phyloP scores from a whole-genome alignment of 2,797 vertebrate genomes.

The Clarias fuscus region DNA sequence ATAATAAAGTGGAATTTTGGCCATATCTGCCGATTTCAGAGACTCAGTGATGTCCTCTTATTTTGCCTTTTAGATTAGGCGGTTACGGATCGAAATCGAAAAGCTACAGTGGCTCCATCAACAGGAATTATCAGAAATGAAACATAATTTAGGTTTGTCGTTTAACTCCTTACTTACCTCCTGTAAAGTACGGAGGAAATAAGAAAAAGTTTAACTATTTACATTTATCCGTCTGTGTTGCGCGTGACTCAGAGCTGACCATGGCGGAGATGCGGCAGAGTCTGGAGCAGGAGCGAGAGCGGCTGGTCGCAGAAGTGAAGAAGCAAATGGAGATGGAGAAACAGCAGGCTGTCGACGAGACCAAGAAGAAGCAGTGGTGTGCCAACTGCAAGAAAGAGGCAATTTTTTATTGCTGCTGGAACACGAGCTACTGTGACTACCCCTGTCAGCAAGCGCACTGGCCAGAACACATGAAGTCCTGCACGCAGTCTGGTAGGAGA shows the following conservation, averaged over 20 bases:
- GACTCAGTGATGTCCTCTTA: neutral
- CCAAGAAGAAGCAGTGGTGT: slow-evolving; percentile 97
- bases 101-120: slow-evolving; percentile 98
- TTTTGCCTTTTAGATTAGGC: slow-evolving; percentile 80
- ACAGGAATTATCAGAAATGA: slow-evolving; percentile 97
- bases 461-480: slow-evolving; percentile 97
- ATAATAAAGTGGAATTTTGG: neutral
- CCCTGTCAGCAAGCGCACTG: slow-evolving; percentile 95
- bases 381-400: slow-evolving; percentile 94
- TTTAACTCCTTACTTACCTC: neutral
- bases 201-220: neutral
- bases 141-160: slow-evolving; percentile 90
- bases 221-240: neutral
- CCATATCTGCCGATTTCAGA: neutral
- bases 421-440: slow-evolving; percentile 96
- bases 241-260: slow-evolving; percentile 81
- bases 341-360: slow-evolving; percentile 91
- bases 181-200: neutral
- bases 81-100: slow-evolving; percentile 96
- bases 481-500: slow-evolving; percentile 89
- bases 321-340: slow-evolving; percentile 92
- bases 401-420: slow-evolving; percentile 97
- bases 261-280: slow-evolving; percentile 99
- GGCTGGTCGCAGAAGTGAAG: slow-evolving; percentile 88
- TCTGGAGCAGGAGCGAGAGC: slow-evolving; percentile 92